Evolutionary conservation across 2,113 vertebrate genomes (phyloP).

Genomic region (Syngnathus scovelli): DNA sequence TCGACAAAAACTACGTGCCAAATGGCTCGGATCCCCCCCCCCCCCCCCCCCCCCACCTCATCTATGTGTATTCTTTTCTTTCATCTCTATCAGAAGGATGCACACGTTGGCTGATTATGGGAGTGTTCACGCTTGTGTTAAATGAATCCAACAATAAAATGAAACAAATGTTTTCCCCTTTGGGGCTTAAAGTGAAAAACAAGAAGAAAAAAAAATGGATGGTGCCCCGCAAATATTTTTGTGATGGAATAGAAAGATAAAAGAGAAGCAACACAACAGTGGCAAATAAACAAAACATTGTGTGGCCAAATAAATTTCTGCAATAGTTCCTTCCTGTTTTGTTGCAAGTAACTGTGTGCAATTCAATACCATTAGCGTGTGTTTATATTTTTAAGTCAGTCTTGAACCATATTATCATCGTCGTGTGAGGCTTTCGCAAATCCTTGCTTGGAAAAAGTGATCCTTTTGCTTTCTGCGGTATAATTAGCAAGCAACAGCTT

Average conservation of each 20-base stretch:
- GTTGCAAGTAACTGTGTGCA: not conserved
- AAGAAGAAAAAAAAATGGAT: constrained; percentile 35
- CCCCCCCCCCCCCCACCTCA: constrained; percentile 21
- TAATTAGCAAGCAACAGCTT: no score
- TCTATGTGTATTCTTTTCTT: constrained; percentile 43
- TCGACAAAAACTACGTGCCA: constrained; percentile 64
- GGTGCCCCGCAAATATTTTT: constrained; percentile 43
- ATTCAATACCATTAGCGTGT: no score
- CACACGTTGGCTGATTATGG: constrained; percentile 61
- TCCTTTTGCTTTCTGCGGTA: no score
- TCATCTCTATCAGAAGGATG: constrained; percentile 67
- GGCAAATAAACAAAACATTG: constrained; percentile 7
- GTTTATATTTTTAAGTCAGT: no score
- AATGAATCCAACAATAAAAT: constrained; percentile 56
- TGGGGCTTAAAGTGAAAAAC: constrained; percentile 34
- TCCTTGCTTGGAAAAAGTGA: no score
- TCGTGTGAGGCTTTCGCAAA: no score
- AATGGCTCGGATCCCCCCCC: constrained; percentile 61
- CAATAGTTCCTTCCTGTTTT: not conserved
- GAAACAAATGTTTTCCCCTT: constrained; percentile 17
- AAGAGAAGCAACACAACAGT: constrained; percentile 9
- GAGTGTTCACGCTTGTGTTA: constrained; percentile 56
- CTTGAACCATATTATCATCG: no score
- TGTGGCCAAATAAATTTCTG: constrained; percentile 10
- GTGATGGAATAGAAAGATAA: constrained; percentile 26